Evolutionary conservation across 23 tunicate genomes (phyloP).

Genomic region (Trididemnum clinides): DNA sequence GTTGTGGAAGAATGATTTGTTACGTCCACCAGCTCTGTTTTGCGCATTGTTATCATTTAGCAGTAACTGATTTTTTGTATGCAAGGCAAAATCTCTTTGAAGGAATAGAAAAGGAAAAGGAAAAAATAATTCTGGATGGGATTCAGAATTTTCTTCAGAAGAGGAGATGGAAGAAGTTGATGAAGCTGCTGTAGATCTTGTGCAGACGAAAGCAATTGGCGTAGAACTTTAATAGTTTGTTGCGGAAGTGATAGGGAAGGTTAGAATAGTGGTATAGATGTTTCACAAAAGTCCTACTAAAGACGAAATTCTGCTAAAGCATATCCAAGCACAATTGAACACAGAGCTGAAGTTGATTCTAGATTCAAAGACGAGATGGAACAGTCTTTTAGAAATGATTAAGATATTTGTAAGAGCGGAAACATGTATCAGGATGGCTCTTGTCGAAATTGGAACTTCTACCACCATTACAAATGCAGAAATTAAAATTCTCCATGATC

Average conservation of each 20-base stretch:
- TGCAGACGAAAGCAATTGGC: constrained; percentile 33
- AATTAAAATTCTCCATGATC: constrained; percentile 37
- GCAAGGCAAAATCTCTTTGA: constrained; percentile 41
- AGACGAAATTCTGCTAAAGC: constrained; percentile 54
- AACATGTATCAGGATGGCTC: constrained; percentile 51
- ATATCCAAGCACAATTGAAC: constrained; percentile 37
- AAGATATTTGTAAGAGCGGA: constrained; percentile 38
- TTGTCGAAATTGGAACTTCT: constrained; percentile 40
- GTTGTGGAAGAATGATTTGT: constrained; percentile 66
- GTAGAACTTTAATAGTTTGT: constrained; percentile 51
- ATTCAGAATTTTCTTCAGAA: constrained; percentile 48
- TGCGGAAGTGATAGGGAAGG: constrained; percentile 58
- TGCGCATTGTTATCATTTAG: constrained; percentile 63
- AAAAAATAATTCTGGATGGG: constrained; percentile 32
- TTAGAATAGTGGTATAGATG: constrained; percentile 42
- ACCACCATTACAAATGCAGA: constrained; percentile 11
- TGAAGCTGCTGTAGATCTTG: constrained; percentile 44
- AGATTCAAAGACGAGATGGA: constrained; percentile 62
- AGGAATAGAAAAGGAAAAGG: constrained; percentile 13
- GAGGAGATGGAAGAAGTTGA: constrained; percentile 52
- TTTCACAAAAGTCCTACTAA: constrained; percentile 41
- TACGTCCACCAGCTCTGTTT: constrained; percentile 58
- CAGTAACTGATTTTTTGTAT: constrained; percentile 54
- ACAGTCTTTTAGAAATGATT: constrained; percentile 57
- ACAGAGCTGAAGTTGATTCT: constrained; percentile 57